Conservation (phyloP, 2,888 invertebrate genomes). For the Trichopoda pennipes region DNA sequence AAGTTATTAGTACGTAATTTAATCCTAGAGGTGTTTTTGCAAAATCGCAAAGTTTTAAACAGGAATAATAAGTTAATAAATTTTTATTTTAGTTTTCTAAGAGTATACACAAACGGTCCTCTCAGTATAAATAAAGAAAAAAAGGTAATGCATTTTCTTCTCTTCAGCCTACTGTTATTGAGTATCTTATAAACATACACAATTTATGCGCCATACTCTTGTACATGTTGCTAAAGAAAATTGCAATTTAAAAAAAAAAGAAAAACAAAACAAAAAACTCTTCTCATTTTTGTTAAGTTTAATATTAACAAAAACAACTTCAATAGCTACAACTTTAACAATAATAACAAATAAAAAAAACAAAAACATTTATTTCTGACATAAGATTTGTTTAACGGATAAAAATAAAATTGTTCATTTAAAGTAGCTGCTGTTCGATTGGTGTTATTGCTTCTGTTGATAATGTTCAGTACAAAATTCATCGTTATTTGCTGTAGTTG, state of each 20-base stretch:
- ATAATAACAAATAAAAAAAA: constrained; percentile 58
- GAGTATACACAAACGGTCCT: too few species aligned
- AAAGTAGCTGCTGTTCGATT: constrained; percentile 70
- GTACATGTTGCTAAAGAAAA: constrained; percentile 58
- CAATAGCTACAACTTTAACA: constrained; percentile 71
- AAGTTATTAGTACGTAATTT: too few species aligned
- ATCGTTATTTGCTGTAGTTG: constrained; percentile 12
- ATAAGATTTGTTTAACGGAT: constrained; percentile 78
- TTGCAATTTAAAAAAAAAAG: constrained; percentile 34
- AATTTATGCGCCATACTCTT: constrained; percentile 65
- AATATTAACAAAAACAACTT: constrained; percentile 53
- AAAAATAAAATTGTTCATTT: constrained; percentile 80
- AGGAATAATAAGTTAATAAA: too few species aligned
- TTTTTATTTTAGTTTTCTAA: too few species aligned
- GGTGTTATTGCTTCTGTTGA: constrained; percentile 79
- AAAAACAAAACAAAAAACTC: constrained; percentile 37
- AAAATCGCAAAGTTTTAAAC: too few species aligned
- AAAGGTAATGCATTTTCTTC: not conserved
- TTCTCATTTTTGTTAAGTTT: constrained; percentile 54
- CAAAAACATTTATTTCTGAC: constrained; percentile 76
- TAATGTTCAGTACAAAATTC: constrained; percentile 62
- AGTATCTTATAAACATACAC: constrained; percentile 53
- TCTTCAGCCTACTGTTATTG: constrained; percentile 45
- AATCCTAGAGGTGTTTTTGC: too few species aligned
- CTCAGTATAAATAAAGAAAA: not conserved